phyloP scores from a whole-genome alignment of 2,113 vertebrate genomes.

The Acrocephalus arundinaceus region DNA sequence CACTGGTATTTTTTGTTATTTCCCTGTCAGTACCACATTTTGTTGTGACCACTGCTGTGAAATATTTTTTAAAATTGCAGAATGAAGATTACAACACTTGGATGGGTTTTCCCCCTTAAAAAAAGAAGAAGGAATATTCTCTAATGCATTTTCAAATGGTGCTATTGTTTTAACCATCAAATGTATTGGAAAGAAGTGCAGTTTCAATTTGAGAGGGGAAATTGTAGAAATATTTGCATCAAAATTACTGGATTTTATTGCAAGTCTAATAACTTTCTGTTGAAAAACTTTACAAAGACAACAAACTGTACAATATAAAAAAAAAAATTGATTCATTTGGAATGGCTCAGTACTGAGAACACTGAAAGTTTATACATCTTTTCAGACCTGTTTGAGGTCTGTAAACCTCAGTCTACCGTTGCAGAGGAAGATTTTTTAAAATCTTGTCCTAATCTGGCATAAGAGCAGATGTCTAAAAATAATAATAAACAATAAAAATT shows the following conservation, averaged over 20 bases:
- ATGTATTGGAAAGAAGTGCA: neutral
- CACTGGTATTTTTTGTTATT: neutral
- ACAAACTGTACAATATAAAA: neutral
- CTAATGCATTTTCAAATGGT: neutral
- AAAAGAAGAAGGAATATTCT: neutral
- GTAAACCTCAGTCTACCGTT: neutral
- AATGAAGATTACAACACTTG: neutral
- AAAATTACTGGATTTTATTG: neutral
- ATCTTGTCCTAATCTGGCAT: neutral
- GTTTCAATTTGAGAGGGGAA: neutral
- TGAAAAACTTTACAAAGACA: neutral
- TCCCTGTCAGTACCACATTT: neutral
- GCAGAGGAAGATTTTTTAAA: neutral
- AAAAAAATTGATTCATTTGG: neutral
- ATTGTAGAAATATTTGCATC: neutral
- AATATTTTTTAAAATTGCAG: neutral
- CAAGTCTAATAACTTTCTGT: neutral
- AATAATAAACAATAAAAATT: neutral
- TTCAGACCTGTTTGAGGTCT: neutral
- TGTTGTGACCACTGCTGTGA: neutral
- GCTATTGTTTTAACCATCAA: neutral
- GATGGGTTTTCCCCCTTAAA: neutral
- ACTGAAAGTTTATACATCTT: neutral
- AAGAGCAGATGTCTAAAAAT: neutral
- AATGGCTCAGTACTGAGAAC: neutral